phyloP scores from a whole-genome alignment of 2,113 vertebrate species.

The Pangasianodon hypophthalmus region DNA sequence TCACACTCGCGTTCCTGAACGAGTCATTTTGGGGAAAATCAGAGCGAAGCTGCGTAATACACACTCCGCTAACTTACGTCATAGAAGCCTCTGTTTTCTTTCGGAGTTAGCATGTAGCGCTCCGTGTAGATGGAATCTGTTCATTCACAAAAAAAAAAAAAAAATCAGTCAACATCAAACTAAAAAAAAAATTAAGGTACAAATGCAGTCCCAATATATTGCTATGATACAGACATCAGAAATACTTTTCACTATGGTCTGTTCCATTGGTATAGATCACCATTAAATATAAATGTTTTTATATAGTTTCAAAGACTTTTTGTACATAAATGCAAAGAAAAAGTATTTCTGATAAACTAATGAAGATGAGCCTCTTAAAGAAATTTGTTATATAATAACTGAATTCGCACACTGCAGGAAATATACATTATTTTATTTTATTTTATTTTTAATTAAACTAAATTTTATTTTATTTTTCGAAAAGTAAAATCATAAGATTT shows the following conservation, averaged over 20 bases:
- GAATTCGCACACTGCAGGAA: background rate
- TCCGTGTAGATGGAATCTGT: slow-evolving; percentile 84
- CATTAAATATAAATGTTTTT: no score
- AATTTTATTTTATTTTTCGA: background rate
- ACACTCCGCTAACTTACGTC: slow-evolving; percentile 70
- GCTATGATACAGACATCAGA: background rate
- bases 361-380: background rate
- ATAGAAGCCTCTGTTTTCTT: slow-evolving; percentile 77
- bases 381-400: background rate
- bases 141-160: background rate
- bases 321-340: no score
- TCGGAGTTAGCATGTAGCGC: slow-evolving; percentile 89
- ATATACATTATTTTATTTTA: background rate
- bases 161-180: background rate
- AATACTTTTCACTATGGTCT: background rate
- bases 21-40: background rate
- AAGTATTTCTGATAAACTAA: no score
- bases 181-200: background rate
- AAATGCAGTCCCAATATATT: background rate
- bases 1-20: background rate
- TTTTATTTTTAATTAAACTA: background rate
- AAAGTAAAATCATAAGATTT: background rate
- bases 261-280: background rate
- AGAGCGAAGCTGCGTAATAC: background rate
- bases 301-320: no score